Evolutionary conservation across 2,113 vertebrate species (phyloP), one percentile per base, ranked within the genome.

Genomic region (Ictidomys tridecemlineatus): DNA sequence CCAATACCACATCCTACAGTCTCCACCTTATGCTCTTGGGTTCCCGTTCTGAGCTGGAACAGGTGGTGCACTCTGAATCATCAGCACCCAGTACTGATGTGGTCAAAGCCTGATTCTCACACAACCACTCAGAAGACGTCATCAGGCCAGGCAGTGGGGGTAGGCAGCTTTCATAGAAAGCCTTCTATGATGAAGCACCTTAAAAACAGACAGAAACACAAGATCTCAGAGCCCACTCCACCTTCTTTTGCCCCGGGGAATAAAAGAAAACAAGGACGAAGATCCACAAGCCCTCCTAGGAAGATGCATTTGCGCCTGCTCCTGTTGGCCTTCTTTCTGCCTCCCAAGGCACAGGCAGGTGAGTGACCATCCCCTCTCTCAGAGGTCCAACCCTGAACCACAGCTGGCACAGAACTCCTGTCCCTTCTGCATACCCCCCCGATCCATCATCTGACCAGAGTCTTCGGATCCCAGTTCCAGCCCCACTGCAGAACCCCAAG

Each of bases 221-320:
- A 92, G 56, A 34, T 85, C 61, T 7, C 61, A 1, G 9, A 28
- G 42, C 69, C 16, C 32, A 83, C 17, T 39, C 61, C 24, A 51
- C 73, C 14, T 73, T 1, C 18, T 89, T 85, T n/a, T n/a, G 89
- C 45, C 63, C 5, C 10, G 5, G 42, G 30, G 10, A 18, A 20
- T 92, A 61, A 85, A 96, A 90, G 69, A 61, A 28, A 93, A 17
- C 51, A 5, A n/a, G 32, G 5, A 12, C 2, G 48, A 74, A 48
- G 6, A 30, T 28, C 22, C 51, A 37, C 69, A 13, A 17, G 34
- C 34, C 48, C 69, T 84, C 77, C 69, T 34, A 5, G 13, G 32
- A 95, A 84, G 76, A 98, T 98, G 97, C 69, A 82, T 85, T 72
- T 10, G 1, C 45, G 93, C 78, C 18, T 95, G 37, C 0, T 96